These are phyloP conservation scores for Rhagoletis pomonella DNA, from an alignment of 1,140 invertebrate genomes.

Conservation along the genomic window DNA sequence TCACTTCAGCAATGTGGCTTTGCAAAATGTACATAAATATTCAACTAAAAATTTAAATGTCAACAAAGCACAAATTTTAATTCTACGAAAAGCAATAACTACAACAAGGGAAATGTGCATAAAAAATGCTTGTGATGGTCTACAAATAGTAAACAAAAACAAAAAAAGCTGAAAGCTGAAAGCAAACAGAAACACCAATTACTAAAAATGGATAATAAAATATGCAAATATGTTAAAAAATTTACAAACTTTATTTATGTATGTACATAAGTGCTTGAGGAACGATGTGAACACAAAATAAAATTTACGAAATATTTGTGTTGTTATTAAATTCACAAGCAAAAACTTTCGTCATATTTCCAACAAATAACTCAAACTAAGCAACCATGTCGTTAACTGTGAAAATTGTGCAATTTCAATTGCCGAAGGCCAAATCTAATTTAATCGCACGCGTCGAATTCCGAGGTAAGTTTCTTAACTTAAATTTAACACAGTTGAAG, in stretches of 20 bases:
- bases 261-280: neutral
- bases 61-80: neutral
- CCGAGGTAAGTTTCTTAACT: conserved; percentile 75
- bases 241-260: neutral
- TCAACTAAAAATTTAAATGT: neutral
- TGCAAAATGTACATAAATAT: neutral
- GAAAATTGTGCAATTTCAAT: conserved; percentile 79
- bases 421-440: conserved; percentile 79
- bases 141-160: neutral
- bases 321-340: too few relatives aligned
- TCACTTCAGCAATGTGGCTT: neutral
- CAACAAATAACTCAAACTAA: neutral
- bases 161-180: too few relatives aligned
- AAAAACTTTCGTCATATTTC: too few relatives aligned
- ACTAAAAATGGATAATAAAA: neutral
- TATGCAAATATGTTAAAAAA: neutral
- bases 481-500: too few relatives aligned
- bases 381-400: conserved; percentile 79
- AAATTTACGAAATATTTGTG: too few relatives aligned
- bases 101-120: conserved; percentile 20
- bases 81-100: conserved; percentile 41
- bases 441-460: conserved; percentile 80
- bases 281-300: too few relatives aligned
- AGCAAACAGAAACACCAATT: conserved; percentile 15
- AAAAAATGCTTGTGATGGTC: neutral